Evolutionary conservation across 2,797 vertebrate species (phyloP), one percentile per base, ranked within the genome.

Genomic region (Sebastes minor): DNA sequence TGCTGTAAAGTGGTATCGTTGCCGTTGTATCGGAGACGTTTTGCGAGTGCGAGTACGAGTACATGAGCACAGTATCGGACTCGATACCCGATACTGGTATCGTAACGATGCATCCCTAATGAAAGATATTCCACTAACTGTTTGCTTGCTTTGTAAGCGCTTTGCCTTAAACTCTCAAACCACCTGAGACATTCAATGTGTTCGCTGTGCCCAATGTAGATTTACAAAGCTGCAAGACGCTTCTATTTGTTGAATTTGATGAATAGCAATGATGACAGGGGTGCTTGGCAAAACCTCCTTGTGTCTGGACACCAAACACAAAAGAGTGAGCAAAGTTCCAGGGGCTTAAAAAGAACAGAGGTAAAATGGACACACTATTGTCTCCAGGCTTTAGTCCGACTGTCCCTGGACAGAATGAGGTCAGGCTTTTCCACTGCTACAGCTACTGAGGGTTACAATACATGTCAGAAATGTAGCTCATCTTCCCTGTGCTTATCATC

Each of bases 161-260:
- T 67, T 56, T 38, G 30, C 49, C 14, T 56, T 16, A n/a, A 71
- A 76, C 30, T 60, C 22, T 71, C 25, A 68, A 77, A 62, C 6
- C 20, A n/a, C 12, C 55, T n/a, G 18, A 68, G 64, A 61, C 64
- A 25, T 33, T 42, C 4, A 5, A 68, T 23, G 30, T n/a, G 12
- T 74, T 59, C 0, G 0, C 46, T 75, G 53, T 25, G 49, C 22
- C 25, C 27, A 64, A 70, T 35, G n/a, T 57, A 4, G 22, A 66
- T 72, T 74, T 69, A 49, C 27, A 74, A 55, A 33, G 6, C 22
- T 25, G 20, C 35, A 82, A 20, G 8, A 20, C 5, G 60, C 13
- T 52, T 38, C 61, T 63, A n/a, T 57, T 63, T 71, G 38, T 52
- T 81, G 18, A 64, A 53, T 74, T 38, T 76, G 53, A 77, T 77